phyloP scores from a whole-genome alignment of 2,888 invertebrate genomes.

The Sabatieria punctata region DNA sequence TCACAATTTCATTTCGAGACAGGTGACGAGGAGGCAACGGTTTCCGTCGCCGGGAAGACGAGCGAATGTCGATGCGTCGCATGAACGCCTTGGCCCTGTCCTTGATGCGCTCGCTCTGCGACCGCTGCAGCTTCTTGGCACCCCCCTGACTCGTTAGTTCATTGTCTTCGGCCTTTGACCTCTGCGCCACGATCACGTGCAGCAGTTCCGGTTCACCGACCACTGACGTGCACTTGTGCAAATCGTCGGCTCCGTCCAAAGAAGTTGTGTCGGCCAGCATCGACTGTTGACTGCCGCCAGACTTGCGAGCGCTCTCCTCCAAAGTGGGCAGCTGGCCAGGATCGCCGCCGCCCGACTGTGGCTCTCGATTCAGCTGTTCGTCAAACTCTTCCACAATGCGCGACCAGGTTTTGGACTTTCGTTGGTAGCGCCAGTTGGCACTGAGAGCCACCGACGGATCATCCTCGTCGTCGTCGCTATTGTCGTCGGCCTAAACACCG shows the following conservation, averaged over 20 bases:
- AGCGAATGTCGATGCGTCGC: constrained; percentile 48
- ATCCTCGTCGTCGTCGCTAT: constrained; percentile 53
- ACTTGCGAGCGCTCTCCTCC: constrained; percentile 17
- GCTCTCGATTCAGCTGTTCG: too few relatives aligned
- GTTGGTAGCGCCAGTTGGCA: constrained; percentile 73
- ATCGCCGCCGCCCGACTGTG: not conserved
- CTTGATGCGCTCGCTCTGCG: constrained; percentile 58
- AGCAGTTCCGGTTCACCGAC: not conserved
- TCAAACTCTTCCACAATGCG: constrained; percentile 34
- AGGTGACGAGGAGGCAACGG: too few relatives aligned
- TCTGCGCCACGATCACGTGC: not conserved
- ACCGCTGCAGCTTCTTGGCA: constrained; percentile 38
- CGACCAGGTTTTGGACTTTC: constrained; percentile 76
- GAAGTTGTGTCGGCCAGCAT: not conserved
- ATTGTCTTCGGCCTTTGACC: not conserved
- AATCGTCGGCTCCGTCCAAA: not conserved
- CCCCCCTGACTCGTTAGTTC: not conserved
- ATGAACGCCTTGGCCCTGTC: constrained; percentile 67
- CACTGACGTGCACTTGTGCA: too few relatives aligned
- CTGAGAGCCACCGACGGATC: not conserved
- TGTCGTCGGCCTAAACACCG: constrained; percentile 51
- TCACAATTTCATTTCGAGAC: constrained; percentile 59
- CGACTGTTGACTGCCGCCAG: not conserved
- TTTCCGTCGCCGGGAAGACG: not conserved
- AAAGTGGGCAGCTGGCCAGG: constrained; percentile 9